Conservation (phyloP, 2,888 invertebrate genomes). For the Conus canariensis region DNA sequence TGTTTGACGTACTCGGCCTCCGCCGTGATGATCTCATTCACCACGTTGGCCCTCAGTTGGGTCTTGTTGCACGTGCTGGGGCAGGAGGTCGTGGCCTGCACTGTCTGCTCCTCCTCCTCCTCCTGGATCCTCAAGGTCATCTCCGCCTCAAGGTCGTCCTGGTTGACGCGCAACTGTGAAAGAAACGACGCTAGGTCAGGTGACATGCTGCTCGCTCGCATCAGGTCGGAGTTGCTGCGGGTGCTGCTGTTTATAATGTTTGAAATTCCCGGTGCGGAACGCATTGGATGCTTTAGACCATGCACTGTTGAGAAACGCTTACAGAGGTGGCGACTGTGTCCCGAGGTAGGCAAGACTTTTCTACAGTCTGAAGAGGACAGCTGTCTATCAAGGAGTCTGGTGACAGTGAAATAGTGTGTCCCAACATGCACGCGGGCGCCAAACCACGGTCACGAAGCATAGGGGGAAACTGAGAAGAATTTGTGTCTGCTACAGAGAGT, state of each 20-base stretch:
- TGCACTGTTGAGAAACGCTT: no score
- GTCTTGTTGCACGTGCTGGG: conserved; percentile 83
- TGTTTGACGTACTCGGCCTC: conserved; percentile 92
- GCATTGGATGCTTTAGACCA: no score
- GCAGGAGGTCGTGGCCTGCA: conserved; percentile 75
- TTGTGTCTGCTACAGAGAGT: no score
- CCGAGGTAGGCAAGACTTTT: no score
- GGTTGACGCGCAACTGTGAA: conserved; percentile 84
- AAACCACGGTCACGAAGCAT: background rate
- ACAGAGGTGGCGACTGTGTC: no score
- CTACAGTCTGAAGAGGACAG: no score
- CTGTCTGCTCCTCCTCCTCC: conserved; percentile 76
- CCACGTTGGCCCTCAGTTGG: conserved; percentile 84
- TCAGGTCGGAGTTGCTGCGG: background rate
- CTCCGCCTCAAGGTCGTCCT: conserved; percentile 79
- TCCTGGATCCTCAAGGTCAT: conserved; percentile 67
- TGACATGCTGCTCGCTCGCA: no score
- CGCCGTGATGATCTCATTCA: conserved; percentile 89
- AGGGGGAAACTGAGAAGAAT: no score
- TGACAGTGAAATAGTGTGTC: no score
- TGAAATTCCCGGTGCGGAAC: background rate
- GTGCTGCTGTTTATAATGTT: background rate
- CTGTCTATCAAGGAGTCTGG: no score
- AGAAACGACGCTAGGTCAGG: background rate
- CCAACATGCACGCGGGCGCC: background rate